Percentiles rank a stretch among this genome's conserved stretches.
Conservation (phyloP, 53 echinoderm and acorn worm species). For the Zoroaster sp. region DNA sequence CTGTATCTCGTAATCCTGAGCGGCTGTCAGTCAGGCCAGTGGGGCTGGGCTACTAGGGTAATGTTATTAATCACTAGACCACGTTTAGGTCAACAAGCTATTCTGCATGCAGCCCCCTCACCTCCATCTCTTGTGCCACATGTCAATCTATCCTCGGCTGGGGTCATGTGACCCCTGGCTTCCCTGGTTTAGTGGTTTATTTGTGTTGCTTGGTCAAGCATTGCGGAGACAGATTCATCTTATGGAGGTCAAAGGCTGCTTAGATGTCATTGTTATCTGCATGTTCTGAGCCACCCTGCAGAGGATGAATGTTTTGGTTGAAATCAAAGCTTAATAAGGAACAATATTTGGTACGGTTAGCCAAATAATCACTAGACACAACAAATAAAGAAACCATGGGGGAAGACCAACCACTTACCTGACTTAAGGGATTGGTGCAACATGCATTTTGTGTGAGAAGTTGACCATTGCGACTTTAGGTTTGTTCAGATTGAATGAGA, state of each 20-base stretch:
- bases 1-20: background rate
- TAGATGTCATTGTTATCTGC: background rate
- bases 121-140: background rate
- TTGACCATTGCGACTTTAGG: too few species aligned
- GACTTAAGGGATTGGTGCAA: too few species aligned
- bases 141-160: background rate
- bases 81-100: background rate
- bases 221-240: background rate
- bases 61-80: background rate
- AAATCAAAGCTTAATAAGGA: background rate
- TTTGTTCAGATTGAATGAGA: too few species aligned
- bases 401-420: too few species aligned
- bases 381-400: too few species aligned
- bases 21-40: background rate
- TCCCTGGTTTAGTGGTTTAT: conserved; percentile 20
- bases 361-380: too few species aligned
- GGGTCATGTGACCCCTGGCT: background rate
- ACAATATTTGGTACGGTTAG: too few species aligned
- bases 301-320: background rate
- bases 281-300: background rate
- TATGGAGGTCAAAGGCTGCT: background rate
- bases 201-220: conserved; percentile 17
- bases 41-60: background rate
- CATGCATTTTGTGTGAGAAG: too few species aligned
- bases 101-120: background rate